A percentile compares a stretch with the other conserved stretches of the same genome.
Conservation (phyloP, 2,113 vertebrate genomes). For the Bettongia penicillata region DNA sequence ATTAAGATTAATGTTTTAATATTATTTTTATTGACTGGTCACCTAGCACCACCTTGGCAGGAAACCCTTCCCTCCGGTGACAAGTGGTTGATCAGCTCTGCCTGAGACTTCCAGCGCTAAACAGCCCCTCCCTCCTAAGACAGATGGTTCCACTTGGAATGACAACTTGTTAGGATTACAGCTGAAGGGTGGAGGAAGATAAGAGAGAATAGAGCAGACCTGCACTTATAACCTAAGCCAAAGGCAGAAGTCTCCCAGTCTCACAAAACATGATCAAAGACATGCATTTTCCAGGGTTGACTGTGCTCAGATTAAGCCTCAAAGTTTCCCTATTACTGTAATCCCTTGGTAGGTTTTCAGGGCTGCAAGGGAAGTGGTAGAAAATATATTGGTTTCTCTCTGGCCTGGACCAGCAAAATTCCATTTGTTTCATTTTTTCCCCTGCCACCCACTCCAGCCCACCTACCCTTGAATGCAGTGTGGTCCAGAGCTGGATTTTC, state of each 20-base stretch:
- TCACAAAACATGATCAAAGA: background rate
- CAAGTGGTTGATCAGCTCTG: background rate
- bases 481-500: background rate
- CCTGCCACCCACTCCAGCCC: background rate
- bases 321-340: background rate
- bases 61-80: background rate
- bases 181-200: background rate
- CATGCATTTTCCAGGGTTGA: background rate
- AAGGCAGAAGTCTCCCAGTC: background rate
- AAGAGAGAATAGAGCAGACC: background rate
- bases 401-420: background rate
- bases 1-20: background rate
- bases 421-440: background rate
- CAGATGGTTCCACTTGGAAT: background rate
- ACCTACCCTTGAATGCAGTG: background rate
- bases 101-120: background rate
- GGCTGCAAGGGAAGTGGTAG: background rate
- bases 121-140: background rate
- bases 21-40: background rate
- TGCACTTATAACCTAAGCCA: background rate
- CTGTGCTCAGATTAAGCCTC: background rate
- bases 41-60: background rate
- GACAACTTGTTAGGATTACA: background rate
- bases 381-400: background rate
- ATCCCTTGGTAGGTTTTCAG: background rate